phyloP scores from a whole-genome alignment of 2,797 vertebrate species.

The Lepilemur ruficaudatus region DNA sequence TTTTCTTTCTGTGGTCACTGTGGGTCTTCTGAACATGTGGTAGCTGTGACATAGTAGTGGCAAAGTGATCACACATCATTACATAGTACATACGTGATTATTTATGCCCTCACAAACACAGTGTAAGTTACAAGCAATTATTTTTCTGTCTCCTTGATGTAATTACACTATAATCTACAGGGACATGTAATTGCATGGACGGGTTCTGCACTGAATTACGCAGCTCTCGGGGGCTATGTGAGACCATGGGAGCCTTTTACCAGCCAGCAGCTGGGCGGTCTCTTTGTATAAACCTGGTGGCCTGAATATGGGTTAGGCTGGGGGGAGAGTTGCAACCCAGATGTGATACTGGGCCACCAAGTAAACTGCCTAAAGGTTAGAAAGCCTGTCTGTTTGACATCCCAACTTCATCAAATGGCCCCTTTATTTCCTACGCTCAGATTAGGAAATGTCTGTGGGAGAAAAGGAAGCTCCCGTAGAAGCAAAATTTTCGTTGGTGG shows the following conservation, averaged over 20 bases:
- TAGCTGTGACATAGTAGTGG: conserved; percentile 41
- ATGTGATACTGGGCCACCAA: not conserved
- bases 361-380: not conserved
- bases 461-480: not conserved
- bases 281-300: conserved; percentile 43
- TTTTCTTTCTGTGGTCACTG: conserved; percentile 6
- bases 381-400: conserved; percentile 29
- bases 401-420: not conserved
- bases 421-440: conserved; percentile 8
- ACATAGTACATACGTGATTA: conserved; percentile 44
- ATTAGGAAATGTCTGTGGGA: conserved; percentile 10
- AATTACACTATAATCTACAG: conserved; percentile 67
- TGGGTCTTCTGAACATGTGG: conserved; percentile 11
- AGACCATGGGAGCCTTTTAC: conserved; percentile 49
- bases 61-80: conserved; percentile 56
- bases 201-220: conserved; percentile 44
- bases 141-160: conserved; percentile 67
- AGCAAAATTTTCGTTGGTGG: not conserved
- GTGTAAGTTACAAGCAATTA: conserved; percentile 75
- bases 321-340: not conserved
- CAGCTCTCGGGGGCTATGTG: not conserved
- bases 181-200: conserved; percentile 60
- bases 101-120: conserved; percentile 66
- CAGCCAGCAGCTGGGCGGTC: conserved; percentile 52
- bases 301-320: not conserved